These are phyloP conservation scores for Sturnira hondurensis DNA, from an alignment of 2,113 vertebrate genomes.

Conservation along the genomic window DNA sequence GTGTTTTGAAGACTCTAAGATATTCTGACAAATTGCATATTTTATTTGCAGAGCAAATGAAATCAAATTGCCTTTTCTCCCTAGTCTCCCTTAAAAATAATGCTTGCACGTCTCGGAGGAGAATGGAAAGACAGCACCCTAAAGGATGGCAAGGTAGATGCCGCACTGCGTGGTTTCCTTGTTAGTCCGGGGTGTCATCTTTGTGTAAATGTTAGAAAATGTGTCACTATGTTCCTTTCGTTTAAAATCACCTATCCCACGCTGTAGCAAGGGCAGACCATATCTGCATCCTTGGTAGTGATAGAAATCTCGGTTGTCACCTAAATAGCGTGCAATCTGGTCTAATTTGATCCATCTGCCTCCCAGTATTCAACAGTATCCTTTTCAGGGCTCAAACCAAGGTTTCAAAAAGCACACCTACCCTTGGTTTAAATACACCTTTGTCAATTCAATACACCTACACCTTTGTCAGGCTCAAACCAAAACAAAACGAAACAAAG, in stretches of 20 bases:
- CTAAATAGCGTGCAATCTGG: background rate
- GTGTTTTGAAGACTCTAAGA: background rate
- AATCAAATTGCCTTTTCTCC: constrained; percentile 10
- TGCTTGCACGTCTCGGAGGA: background rate
- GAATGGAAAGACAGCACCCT: background rate
- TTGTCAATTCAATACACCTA: background rate
- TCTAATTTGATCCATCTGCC: background rate
- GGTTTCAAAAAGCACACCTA: background rate
- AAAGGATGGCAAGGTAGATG: background rate
- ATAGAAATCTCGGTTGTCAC: background rate
- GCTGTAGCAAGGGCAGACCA: background rate
- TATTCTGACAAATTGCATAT: constrained; percentile 27
- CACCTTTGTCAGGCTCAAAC: background rate
- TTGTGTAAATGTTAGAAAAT: constrained; percentile 14
- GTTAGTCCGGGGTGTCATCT: background rate
- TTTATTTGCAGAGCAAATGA: background rate
- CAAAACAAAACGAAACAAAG: background rate
- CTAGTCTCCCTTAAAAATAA: constrained; percentile 3
- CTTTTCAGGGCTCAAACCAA: constrained; percentile 12
- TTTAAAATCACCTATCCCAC: background rate
- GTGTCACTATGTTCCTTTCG: background rate
- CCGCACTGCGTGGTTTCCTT: background rate
- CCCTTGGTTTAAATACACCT: background rate
- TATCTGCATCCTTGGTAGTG: background rate
- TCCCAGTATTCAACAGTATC: background rate